Conservation (phyloP, 1,140 invertebrate species). For the Apis laboriosa region DNA sequence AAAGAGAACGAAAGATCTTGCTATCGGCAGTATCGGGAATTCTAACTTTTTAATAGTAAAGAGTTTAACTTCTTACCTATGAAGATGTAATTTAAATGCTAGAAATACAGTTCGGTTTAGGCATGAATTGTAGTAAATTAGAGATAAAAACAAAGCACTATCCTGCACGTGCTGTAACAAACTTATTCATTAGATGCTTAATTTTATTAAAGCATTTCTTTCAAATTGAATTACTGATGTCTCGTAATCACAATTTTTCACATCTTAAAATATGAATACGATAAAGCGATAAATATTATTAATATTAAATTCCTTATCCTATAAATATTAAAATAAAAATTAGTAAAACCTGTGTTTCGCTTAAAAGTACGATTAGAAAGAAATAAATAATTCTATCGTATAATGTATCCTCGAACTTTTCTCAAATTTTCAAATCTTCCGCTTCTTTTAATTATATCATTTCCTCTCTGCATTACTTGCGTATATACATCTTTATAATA, state of each 20-base stretch:
- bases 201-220: conserved; percentile 33
- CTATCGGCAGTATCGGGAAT: conserved; percentile 34
- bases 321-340: conserved; percentile 33
- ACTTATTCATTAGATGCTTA: background rate
- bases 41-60: conserved; percentile 6
- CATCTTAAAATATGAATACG: background rate
- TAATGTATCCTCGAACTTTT: background rate
- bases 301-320: too few species aligned
- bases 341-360: background rate
- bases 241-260: conserved; percentile 6
- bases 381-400: conserved; percentile 32
- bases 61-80: conserved; percentile 1
- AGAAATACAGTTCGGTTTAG: conserved; percentile 29
- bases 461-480: background rate
- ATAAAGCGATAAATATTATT: conserved; percentile 5
- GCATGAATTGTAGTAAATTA: conserved; percentile 30
- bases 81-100: conserved; percentile 39
- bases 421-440: background rate
- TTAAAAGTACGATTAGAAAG: background rate
- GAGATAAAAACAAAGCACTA: conserved; percentile 15
- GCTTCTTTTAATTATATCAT: background rate
- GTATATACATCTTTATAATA: conserved; percentile 24
- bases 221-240: background rate
- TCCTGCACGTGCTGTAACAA: conserved; percentile 1
- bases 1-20: conserved; percentile 43